A percentile compares a stretch with the other conserved stretches of the same genome.
phyloP scores from a whole-genome alignment of 2,797 vertebrate genomes.

The Columba guinea region DNA sequence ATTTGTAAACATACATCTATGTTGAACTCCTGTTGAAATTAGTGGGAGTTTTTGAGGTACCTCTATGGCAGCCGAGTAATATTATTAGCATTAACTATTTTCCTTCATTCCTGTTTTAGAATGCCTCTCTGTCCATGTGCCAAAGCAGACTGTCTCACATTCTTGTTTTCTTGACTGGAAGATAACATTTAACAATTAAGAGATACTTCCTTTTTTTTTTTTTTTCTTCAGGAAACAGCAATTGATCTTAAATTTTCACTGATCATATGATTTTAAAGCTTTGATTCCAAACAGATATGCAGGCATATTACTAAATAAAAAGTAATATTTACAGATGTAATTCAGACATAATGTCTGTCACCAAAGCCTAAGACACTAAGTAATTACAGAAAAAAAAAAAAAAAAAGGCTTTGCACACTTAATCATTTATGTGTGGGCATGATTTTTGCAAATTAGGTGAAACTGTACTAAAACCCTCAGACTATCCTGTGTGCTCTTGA shows the following conservation, averaged over 20 bases:
- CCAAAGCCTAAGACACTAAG: rapidly evolving
- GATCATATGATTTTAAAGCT: background rate
- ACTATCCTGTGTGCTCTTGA: background rate
- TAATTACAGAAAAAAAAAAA: background rate
- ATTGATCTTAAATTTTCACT: background rate
- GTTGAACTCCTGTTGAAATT: background rate
- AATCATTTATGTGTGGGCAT: background rate
- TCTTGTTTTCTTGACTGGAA: background rate
- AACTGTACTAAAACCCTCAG: background rate
- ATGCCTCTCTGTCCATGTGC: background rate
- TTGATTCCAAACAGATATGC: background rate
- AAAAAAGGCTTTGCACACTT: background rate
- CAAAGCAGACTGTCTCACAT: background rate
- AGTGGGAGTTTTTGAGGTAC: background rate
- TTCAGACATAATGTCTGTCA: background rate
- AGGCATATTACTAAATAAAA: background rate
- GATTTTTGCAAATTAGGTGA: background rate
- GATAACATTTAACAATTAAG: background rate
- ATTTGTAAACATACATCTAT: background rate
- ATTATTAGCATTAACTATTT: background rate
- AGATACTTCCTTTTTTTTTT: background rate
- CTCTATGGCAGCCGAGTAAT: background rate
- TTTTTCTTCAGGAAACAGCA: background rate
- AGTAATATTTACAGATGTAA: background rate
- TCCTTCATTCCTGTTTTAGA: background rate